Evolutionary conservation across 2,797 vertebrate species (phyloP), one percentile per base, ranked within the genome.

Genomic region (Enteromius argenteus): DNA sequence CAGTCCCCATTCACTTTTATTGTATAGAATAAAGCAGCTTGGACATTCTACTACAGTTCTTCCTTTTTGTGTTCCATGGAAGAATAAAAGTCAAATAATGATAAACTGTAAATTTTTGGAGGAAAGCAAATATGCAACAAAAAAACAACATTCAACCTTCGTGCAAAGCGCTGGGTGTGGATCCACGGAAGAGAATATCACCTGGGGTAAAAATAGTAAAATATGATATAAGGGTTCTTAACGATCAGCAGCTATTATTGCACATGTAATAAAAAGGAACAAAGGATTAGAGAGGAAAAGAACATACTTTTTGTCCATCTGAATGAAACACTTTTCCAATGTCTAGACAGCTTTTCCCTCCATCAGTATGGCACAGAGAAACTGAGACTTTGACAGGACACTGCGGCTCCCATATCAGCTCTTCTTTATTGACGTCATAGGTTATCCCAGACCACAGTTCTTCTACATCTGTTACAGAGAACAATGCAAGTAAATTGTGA

Each of bases 371-470:
- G 60, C 87, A 89, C n/a, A 89, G 86, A 19, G 84, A 85, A 35
- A 87, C 75, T 1, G 73, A 46, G 17, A 72, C 85, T 80, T 84
- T 81, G 27, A 88, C 51, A 1, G 87, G 87, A 51, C 88, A 89
- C 32, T 64, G 21, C 5, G 84, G 79, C 68, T 87, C 84, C 88
- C 88, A 89, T 35, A 78, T 81, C 58, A 89, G 21, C 58, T 51
- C 51, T 21, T 85, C 67, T 39, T 67, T 51, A 80, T 64, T 30
- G 3, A 76, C 30, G n/a, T 88, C 86, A 67, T 86, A 89, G 71
- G 79, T 85, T 62, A 88, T 78, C 13, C 81, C 89, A 27, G 82
- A 82, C 89, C 89, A 89, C 64, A 88, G 82, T 56, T 87, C 87
- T 9, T 82, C 84, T 27, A 85, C 78, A 39, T 86, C 87, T 89